A percentile compares a stretch with the other conserved stretches of the same genome.
phyloP scores from a whole-genome alignment of 2,113 vertebrate species.

The Noturus placidus region DNA sequence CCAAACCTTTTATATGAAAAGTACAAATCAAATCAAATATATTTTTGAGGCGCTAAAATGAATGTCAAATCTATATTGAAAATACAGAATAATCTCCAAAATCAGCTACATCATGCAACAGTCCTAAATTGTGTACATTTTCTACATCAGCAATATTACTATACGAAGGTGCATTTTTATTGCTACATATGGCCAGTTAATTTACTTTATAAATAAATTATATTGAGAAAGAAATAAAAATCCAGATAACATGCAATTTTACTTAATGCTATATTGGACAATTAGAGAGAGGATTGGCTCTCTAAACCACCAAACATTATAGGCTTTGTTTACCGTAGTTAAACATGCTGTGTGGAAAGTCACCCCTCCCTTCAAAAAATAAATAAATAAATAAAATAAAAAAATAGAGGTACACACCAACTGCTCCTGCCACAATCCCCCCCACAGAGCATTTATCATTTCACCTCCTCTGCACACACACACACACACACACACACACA shows the following conservation, averaged over 20 bases:
- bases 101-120: background rate
- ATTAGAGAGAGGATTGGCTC: background rate
- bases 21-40: background rate
- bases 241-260: background rate
- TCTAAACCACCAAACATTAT: background rate
- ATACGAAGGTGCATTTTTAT: background rate
- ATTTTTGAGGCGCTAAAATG: background rate
- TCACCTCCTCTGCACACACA: conserved; percentile 37
- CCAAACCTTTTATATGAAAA: background rate
- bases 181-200: background rate
- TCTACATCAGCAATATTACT: background rate
- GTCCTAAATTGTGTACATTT: background rate
- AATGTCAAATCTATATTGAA: background rate
- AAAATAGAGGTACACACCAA: background rate
- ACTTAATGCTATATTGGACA: background rate
- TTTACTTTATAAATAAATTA: background rate
- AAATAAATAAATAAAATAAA: too few species aligned
- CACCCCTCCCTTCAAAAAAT: background rate
- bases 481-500: background rate
- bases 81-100: too few species aligned
- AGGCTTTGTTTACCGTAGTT: background rate
- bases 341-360: background rate
- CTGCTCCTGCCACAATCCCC: conserved; percentile 4
- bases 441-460: conserved; percentile 44
- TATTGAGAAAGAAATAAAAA: background rate